phyloP scores from a whole-genome alignment of 2,888 invertebrate genomes.

The Hypolimnas misippus region DNA sequence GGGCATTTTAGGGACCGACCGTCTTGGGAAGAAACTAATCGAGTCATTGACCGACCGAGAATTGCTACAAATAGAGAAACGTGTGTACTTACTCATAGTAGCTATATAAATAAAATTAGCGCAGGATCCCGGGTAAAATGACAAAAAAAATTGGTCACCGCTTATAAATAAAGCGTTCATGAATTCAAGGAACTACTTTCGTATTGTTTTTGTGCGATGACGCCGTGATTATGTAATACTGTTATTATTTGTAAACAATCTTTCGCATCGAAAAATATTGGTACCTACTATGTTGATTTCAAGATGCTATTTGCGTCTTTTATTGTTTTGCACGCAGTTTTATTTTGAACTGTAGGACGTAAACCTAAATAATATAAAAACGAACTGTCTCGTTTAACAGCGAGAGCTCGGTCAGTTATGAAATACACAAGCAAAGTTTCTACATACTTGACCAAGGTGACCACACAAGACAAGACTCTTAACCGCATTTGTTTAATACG shows the following conservation, averaged over 20 bases:
- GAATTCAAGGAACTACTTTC: conserved; percentile 39
- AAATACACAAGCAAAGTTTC: conserved; percentile 29
- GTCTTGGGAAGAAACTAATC: conserved; percentile 38
- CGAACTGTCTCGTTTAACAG: conserved; percentile 25
- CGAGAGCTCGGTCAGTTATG: conserved; percentile 29
- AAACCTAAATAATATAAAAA: conserved; percentile 28
- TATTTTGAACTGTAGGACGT: conserved; percentile 15
- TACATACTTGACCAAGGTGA: conserved; percentile 28
- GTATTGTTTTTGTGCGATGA: conserved; percentile 37
- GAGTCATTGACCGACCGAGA: conserved; percentile 45
- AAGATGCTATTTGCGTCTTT: neutral
- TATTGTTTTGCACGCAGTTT: conserved; percentile 14
- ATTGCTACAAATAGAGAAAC: conserved; percentile 46
- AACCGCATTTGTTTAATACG: conserved; percentile 14
- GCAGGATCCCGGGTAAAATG: conserved; percentile 46
- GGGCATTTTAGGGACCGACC: conserved; percentile 27
- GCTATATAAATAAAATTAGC: conserved; percentile 48
- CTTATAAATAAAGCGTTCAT: conserved; percentile 46
- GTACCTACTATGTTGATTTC: neutral
- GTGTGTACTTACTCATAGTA: conserved; percentile 44
- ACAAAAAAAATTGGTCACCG: conserved; percentile 44
- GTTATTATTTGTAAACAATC: conserved; percentile 36
- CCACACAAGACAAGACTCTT: conserved; percentile 25
- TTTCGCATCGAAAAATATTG: conserved; percentile 14
- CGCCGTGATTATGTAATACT: conserved; percentile 36